Evolutionary conservation across 1,140 invertebrate genomes (phyloP).

Genomic region (Heliconius nattereri): DNA sequence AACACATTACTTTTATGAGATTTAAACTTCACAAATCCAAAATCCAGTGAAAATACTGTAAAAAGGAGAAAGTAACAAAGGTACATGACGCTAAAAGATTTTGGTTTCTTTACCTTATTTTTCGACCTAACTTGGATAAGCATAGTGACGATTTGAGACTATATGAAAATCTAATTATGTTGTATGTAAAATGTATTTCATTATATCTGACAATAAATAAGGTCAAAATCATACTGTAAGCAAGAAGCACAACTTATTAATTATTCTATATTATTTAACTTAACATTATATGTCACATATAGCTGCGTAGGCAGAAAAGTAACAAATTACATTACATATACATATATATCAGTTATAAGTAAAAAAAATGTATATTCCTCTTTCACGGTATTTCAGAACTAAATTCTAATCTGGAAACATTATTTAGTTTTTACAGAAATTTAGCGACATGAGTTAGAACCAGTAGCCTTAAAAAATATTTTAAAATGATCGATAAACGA

Average conservation of each 20-base stretch:
- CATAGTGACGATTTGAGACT: not conserved
- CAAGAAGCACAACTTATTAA: not conserved
- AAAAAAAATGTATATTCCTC: too few species aligned
- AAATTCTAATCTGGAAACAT: too few species aligned
- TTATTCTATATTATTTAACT: too few species aligned
- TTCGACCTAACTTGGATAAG: not conserved
- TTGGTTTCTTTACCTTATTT: not conserved
- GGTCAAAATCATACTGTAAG: not conserved
- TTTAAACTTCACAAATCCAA: not conserved
- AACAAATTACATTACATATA: too few species aligned
- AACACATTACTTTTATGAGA: not conserved
- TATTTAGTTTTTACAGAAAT: too few species aligned
- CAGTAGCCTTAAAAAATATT: too few species aligned
- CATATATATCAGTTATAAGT: too few species aligned
- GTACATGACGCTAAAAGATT: not conserved
- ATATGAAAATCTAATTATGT: not conserved
- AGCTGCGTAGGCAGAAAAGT: too few species aligned
- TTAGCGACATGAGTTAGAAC: too few species aligned
- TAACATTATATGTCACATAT: too few species aligned
- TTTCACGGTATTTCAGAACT: too few species aligned
- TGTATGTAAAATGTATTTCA: not conserved
- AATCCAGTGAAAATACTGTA: not conserved
- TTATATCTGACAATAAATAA: not conserved
- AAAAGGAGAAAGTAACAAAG: not conserved
- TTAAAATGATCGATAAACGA: too few species aligned